Conservation (phyloP, 2,113 vertebrate species). For the Hippocampus guttulatus region DNA sequence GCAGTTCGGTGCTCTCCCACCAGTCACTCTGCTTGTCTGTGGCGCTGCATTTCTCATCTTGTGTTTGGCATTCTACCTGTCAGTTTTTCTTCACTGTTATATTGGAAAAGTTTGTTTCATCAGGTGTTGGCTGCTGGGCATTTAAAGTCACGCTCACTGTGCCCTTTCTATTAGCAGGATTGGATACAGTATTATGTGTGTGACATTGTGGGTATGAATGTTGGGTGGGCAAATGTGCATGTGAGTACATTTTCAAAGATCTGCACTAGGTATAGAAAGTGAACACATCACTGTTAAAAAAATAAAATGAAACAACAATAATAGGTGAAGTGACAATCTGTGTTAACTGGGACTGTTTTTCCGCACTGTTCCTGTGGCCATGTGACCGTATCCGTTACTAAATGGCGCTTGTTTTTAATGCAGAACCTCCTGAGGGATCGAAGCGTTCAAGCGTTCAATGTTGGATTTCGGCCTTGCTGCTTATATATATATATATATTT, state of each 20-base stretch:
- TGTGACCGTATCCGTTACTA: too few relatives aligned
- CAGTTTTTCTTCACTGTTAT: conserved; percentile 63
- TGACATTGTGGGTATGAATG: conserved; percentile 20
- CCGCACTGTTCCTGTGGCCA: too few relatives aligned
- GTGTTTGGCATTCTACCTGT: conserved; percentile 69
- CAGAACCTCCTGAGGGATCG: too few relatives aligned
- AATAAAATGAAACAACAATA: not conserved
- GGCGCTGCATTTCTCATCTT: conserved; percentile 67
- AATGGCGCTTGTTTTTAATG: too few relatives aligned
- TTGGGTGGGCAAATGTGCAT: conserved; percentile 9
- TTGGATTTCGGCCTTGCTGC: too few relatives aligned
- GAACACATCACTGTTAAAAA: not conserved
- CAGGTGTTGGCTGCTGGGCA: conserved; percentile 65
- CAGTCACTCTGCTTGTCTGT: conserved; percentile 72
- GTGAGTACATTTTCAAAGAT: conserved; percentile 10
- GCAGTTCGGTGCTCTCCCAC: conserved; percentile 60
- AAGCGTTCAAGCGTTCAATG: too few relatives aligned
- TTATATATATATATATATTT: too few relatives aligned
- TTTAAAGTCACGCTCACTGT: conserved; percentile 51
- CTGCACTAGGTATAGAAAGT: not conserved
- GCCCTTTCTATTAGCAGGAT: conserved; percentile 38
- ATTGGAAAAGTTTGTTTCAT: conserved; percentile 68
- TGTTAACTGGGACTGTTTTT: too few relatives aligned
- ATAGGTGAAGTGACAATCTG: not conserved
- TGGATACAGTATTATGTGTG: conserved; percentile 26